Evolutionary conservation across 1,140 invertebrate species (phyloP).

Genomic region (Rhynchophorus ferrugineus): DNA sequence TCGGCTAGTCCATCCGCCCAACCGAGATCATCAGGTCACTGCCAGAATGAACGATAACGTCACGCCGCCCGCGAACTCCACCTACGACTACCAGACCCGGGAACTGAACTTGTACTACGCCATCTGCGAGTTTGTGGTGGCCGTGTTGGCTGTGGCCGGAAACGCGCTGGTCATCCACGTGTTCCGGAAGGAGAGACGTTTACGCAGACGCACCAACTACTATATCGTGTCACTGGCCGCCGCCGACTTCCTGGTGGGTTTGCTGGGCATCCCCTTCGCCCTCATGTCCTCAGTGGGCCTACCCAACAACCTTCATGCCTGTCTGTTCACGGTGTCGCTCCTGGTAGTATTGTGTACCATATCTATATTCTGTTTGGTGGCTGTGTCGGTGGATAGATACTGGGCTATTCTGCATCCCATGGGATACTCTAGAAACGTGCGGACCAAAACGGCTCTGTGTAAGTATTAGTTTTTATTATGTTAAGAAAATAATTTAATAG

Average conservation of each 20-base stretch:
- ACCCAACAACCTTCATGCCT: conserved; percentile 70
- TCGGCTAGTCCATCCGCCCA: not conserved
- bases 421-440: conserved; percentile 79
- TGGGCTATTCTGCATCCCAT: conserved; percentile 88
- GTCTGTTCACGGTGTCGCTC: conserved; percentile 79
- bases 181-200: conserved; percentile 65
- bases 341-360: conserved; percentile 84
- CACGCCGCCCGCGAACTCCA: not conserved
- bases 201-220: conserved; percentile 79
- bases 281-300: conserved; percentile 68
- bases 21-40: not conserved
- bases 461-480: conserved; percentile 42
- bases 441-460: conserved; percentile 76
- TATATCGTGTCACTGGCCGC: conserved; percentile 83
- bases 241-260: conserved; percentile 74
- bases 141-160: conserved; percentile 70
- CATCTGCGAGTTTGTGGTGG: conserved; percentile 70
- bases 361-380: conserved; percentile 85
- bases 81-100: conserved; percentile 27
- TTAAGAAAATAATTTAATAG: not conserved
- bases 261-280: conserved; percentile 78
- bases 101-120: conserved; percentile 61
- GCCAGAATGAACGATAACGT: conserved; percentile 9
- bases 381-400: conserved; percentile 83
- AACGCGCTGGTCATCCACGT: conserved; percentile 81